Percentiles rank a stretch among this genome's conserved stretches.
Conservation (phyloP, 2,888 invertebrate genomes). For the Diplolepis rosae region DNA sequence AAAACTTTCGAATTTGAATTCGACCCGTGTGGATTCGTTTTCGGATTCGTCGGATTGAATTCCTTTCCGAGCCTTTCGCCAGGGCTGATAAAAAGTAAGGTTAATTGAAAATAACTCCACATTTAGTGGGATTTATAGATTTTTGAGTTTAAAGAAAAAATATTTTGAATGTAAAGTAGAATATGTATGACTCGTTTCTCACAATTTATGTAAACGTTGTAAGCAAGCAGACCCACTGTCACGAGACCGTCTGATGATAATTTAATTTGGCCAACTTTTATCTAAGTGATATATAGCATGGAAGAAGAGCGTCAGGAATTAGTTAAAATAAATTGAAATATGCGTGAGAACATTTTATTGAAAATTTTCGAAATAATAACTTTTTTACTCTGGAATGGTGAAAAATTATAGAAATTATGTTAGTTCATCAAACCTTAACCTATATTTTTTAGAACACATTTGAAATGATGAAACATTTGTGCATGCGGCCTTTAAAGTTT, state of each 20-base stretch:
- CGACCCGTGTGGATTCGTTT: too few relatives aligned
- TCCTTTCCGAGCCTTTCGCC: too few relatives aligned
- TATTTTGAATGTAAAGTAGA: constrained; percentile 8
- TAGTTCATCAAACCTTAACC: too few relatives aligned
- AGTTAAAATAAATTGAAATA: constrained; percentile 27
- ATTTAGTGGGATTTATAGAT: constrained; percentile 14
- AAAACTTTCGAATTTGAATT: too few relatives aligned
- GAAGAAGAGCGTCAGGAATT: constrained; percentile 7
- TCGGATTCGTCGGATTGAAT: too few relatives aligned
- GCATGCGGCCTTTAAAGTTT: too few relatives aligned
- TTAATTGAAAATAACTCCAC: constrained; percentile 24
- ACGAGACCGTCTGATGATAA: constrained; percentile 25
- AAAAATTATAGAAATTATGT: not conserved
- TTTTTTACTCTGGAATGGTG: not conserved
- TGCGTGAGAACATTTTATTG: constrained; percentile 1
- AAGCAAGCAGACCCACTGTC: constrained; percentile 29
- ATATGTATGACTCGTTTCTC: constrained; percentile 25
- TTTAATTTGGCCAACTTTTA: constrained; percentile 29
- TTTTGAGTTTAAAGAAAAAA: not conserved
- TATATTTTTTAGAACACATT: too few relatives aligned
- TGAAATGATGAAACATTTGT: too few relatives aligned
- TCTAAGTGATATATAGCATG: constrained; percentile 14
- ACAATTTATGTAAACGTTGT: constrained; percentile 31
- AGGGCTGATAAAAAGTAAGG: too few relatives aligned
- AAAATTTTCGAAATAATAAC: constrained; percentile 3